Percentiles rank a stretch among this genome's conserved stretches.
Conservation (phyloP, 2,113 vertebrate species). For the Epinephelus lanceolatus region DNA sequence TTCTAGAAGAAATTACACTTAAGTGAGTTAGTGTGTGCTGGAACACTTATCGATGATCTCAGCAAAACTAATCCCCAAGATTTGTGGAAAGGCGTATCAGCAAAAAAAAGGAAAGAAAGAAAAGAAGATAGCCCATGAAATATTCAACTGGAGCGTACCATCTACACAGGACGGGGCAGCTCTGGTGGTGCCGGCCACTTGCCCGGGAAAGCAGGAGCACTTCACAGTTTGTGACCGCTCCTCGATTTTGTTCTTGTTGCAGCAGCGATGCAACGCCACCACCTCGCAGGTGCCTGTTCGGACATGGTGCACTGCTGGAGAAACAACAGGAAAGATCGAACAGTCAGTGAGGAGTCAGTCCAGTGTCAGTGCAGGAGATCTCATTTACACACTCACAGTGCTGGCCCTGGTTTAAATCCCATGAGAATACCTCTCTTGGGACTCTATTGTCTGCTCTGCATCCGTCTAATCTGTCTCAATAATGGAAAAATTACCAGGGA, state of each 20-base stretch:
- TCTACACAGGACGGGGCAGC: slow-evolving; percentile 98
- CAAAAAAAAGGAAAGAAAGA: slow-evolving; percentile 12
- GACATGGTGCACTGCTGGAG: slow-evolving; percentile 90
- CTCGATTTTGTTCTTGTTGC: slow-evolving; percentile 99
- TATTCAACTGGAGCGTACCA: slow-evolving; percentile 83
- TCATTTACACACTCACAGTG: background rate
- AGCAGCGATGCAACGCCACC: slow-evolving; percentile 97
- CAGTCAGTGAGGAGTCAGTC: slow-evolving; percentile 13
- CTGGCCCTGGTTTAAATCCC: slow-evolving; percentile 41
- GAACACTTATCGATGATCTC: slow-evolving; percentile 37
- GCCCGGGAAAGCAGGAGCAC: slow-evolving; percentile 98
- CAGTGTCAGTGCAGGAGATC: background rate
- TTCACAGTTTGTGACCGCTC: slow-evolving; percentile 98
- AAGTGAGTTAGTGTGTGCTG: slow-evolving; percentile 5
- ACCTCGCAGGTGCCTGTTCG: slow-evolving; percentile 97
- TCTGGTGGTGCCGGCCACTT: slow-evolving; percentile 97
- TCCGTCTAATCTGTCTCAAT: slow-evolving; percentile 30
- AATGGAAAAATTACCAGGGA: slow-evolving; percentile 4
- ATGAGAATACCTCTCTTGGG: slow-evolving; percentile 14
- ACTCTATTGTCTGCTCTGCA: slow-evolving; percentile 13
- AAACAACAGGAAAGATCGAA: slow-evolving; percentile 25
- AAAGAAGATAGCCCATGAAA: background rate
- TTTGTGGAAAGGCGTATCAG: slow-evolving; percentile 37
- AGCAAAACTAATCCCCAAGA: slow-evolving; percentile 34
- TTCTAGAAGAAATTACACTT: background rate